Percentiles rank a stretch among this genome's conserved stretches.
Conservation (phyloP, 2,888 invertebrate species). For the Neoscelio sp. region DNA sequence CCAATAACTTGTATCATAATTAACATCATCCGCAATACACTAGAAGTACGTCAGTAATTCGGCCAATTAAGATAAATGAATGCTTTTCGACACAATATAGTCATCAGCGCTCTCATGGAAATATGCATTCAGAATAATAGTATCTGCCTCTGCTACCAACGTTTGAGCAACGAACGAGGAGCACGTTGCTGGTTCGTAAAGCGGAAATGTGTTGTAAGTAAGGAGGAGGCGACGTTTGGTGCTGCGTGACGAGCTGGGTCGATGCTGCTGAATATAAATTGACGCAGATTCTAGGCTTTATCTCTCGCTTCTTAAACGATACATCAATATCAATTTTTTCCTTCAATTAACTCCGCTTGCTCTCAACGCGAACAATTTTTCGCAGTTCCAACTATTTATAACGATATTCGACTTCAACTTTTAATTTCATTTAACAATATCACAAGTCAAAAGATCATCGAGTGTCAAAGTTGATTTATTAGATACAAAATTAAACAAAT, state of each 20-base stretch:
- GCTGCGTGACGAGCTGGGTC: conserved; percentile 41
- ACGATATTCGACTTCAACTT: too few species aligned
- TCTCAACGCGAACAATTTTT: not conserved
- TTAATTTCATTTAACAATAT: too few species aligned
- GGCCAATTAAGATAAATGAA: conserved; percentile 37
- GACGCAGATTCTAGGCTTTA: conserved; percentile 35
- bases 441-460: too few species aligned
- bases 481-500: too few species aligned
- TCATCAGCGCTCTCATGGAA: conserved; percentile 21
- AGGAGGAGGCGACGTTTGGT: conserved; percentile 50
- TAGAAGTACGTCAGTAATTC: conserved; percentile 15
- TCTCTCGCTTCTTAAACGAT: conserved; percentile 30
- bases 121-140: conserved; percentile 41
- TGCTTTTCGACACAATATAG: conserved; percentile 38
- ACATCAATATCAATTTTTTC: conserved; percentile 26
- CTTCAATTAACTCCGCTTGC: not conserved
- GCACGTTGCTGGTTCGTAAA: conserved; percentile 27
- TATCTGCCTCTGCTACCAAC: conserved; percentile 8
- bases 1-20: not conserved
- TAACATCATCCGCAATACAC: not conserved
- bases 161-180: conserved; percentile 29
- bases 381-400: not conserved
- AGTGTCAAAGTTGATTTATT: too few species aligned
- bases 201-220: conserved; percentile 48
- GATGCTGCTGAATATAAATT: conserved; percentile 59